phyloP scores from a whole-genome alignment of 2,113 vertebrate genomes.

The Ictalurus punctatus region DNA sequence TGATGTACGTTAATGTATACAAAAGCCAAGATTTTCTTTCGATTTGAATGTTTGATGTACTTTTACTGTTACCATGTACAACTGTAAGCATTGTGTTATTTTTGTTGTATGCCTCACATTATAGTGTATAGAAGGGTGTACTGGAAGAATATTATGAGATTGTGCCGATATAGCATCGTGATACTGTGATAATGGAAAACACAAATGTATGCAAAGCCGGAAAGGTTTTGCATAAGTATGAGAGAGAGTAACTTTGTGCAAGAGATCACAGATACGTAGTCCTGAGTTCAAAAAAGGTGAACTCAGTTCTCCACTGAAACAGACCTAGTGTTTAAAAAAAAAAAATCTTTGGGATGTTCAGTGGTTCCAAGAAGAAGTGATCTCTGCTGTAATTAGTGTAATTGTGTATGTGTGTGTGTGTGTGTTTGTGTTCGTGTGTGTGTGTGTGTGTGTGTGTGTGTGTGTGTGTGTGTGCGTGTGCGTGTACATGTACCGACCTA shows the following conservation, averaged over 20 bases:
- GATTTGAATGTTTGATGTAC: neutral
- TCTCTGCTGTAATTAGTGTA: neutral
- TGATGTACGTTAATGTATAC: neutral
- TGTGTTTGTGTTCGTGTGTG: no score
- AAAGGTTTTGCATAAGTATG: slow-evolving; percentile 6
- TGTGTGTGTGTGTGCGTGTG: neutral
- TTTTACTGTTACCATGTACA: neutral
- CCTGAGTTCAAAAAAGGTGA: neutral
- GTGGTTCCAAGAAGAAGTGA: neutral
- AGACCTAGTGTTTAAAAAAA: neutral
- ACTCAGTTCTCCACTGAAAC: neutral
- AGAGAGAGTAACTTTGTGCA: neutral
- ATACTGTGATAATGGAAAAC: neutral
- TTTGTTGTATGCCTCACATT: neutral
- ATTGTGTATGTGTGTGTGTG: no score
- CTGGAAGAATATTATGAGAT: neutral
- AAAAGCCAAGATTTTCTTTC: neutral
- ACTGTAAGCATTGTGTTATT: neutral
- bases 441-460: neutral
- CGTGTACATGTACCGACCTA: neutral
- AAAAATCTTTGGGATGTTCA: neutral
- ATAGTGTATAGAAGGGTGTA: neutral
- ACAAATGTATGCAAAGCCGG: neutral
- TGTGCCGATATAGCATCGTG: neutral
- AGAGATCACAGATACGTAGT: neutral